Evolutionary conservation across 2,113 vertebrate species (phyloP).

Genomic region (Microcebus ravelobensis): DNA sequence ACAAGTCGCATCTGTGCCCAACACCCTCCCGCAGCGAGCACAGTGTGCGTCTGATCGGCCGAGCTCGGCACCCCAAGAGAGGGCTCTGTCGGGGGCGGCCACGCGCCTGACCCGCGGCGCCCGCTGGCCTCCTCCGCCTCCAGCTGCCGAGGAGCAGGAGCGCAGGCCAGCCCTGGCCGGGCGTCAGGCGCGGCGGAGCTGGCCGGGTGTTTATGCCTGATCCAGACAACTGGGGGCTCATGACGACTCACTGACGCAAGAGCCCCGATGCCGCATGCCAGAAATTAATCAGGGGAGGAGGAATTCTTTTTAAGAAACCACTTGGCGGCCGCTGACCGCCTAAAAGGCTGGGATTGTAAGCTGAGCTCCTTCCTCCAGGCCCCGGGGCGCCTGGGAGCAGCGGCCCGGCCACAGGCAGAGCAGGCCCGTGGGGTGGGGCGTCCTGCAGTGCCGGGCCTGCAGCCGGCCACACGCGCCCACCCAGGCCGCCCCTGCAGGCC

Average conservation of each 20-base stretch:
- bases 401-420: background rate
- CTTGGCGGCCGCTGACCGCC: conserved; percentile 48
- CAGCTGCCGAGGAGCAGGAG: background rate
- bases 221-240: conserved; percentile 75
- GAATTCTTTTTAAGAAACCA: conserved; percentile 79
- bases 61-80: background rate
- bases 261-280: conserved; percentile 80
- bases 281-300: conserved; percentile 82
- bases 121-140: background rate
- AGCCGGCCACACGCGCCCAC: background rate
- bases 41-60: fast-evolving
- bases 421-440: background rate
- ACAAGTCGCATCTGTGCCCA: background rate
- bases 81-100: background rate
- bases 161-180: conserved; percentile 76
- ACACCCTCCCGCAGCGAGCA: fast-evolving
- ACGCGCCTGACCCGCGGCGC: background rate
- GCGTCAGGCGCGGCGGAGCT: conserved; percentile 61
- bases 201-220: conserved; percentile 83
- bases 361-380: conserved; percentile 43
- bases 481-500: background rate
- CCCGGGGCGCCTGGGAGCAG: fast-evolving
- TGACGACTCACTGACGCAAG: conserved; percentile 87
- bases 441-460: background rate
- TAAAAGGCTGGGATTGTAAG: conserved; percentile 56